phyloP scores from a whole-genome alignment of 2,113 vertebrate genomes.

The pig (Sus scrofa) region T2T-Sscrofa CM000813.6:111902001-111902500 shows the following conservation, averaged over 20 bases:
- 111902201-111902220: not conserved
- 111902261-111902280: not conserved
- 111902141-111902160: not conserved
- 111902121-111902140: not conserved
- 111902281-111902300: not conserved
- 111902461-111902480: not conserved
- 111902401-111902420: not conserved
- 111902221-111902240: not conserved
- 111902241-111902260: not conserved
- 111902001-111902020: not conserved
- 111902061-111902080: not conserved
- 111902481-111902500: not conserved
- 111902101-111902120: slow-evolving; percentile 42
- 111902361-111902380: not conserved
- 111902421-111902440: not conserved
- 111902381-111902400: not conserved
- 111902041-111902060: not conserved
- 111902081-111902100: not conserved
- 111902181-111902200: slow-evolving; percentile 30
- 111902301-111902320: not conserved
- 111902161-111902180: not conserved
- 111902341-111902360: not conserved
- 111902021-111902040: not conserved
- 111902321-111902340: not conserved
- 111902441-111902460: not conserved